Evolutionary conservation across 2,888 invertebrate genomes (phyloP).

Genomic region (Drosophila borealis): DNA sequence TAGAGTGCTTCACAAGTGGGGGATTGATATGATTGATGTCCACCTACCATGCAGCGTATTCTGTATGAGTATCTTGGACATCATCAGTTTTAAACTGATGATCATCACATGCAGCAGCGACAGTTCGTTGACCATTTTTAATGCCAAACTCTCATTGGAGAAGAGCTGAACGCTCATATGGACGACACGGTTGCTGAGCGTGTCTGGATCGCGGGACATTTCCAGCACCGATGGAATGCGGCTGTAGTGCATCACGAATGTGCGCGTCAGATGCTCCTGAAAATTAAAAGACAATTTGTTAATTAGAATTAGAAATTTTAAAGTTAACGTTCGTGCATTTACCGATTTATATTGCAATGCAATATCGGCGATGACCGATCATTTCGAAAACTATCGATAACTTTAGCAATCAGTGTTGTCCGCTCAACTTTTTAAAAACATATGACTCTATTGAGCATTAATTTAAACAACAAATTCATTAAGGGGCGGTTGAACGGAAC

Average conservation of each 20-base stretch:
- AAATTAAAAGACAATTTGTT: neutral
- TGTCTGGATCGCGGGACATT: constrained; percentile 93
- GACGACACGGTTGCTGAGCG: constrained; percentile 97
- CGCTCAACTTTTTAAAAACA: neutral
- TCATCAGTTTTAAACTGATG: constrained; percentile 95
- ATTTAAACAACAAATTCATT: no score
- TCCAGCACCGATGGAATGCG: constrained; percentile 96
- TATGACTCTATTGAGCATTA: no score
- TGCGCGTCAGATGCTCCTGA: constrained; percentile 95
- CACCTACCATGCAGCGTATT: constrained; percentile 92
- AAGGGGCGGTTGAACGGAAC: no score
- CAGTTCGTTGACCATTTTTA: constrained; percentile 95
- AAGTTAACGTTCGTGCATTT: no score
- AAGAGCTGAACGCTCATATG: constrained; percentile 99
- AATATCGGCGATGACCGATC: no score
- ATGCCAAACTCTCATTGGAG: constrained; percentile 95
- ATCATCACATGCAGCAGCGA: constrained; percentile 97
- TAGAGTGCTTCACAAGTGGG: neutral
- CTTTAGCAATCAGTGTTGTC: neutral
- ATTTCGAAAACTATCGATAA: neutral
- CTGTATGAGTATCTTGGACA: constrained; percentile 94
- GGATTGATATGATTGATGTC: neutral
- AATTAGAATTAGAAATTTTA: no score
- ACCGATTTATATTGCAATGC: no score
- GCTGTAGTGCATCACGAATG: constrained; percentile 98